phyloP scores from a whole-genome alignment of 2,113 vertebrate species.

The Chamaetylas fuelleborni region DNA sequence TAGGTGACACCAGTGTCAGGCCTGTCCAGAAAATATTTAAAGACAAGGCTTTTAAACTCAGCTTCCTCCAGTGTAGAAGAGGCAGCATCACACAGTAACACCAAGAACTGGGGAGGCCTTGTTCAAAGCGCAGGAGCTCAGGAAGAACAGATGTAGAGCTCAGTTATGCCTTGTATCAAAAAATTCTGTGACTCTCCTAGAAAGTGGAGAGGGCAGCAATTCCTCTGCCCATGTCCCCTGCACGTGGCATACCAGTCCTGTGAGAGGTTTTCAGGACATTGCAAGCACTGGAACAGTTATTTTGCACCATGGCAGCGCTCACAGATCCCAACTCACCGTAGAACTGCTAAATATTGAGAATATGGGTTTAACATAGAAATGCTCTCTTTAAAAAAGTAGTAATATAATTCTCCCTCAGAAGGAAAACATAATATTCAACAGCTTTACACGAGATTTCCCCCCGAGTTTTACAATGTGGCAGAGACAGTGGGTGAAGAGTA shows the following conservation, averaged over 20 bases:
- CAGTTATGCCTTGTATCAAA: not conserved
- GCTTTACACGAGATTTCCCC: not conserved
- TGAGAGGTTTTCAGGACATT: not conserved
- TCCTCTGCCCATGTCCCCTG: not conserved
- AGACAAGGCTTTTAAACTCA: not conserved
- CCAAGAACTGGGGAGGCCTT: not conserved
- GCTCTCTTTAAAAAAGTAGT: not conserved
- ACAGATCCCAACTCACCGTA: not conserved
- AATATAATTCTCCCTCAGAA: not conserved
- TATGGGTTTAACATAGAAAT: not conserved
- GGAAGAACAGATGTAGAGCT: not conserved
- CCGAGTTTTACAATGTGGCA: accelerated
- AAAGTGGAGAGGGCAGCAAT: not conserved
- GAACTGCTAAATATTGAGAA: not conserved
- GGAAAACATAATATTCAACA: not conserved
- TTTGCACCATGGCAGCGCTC: accelerated
- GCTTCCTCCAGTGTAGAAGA: not conserved
- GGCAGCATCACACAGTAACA: not conserved
- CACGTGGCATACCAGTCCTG: accelerated
- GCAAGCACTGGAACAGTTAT: not conserved
- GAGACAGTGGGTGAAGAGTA: not conserved
- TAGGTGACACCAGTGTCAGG: slow-evolving; percentile 62
- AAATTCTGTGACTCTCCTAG: not conserved
- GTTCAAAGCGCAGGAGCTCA: accelerated
- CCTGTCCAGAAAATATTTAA: slow-evolving; percentile 22